Conservation (phyloP, 2,888 invertebrate genomes). For the Diogma glabrata region DNA sequence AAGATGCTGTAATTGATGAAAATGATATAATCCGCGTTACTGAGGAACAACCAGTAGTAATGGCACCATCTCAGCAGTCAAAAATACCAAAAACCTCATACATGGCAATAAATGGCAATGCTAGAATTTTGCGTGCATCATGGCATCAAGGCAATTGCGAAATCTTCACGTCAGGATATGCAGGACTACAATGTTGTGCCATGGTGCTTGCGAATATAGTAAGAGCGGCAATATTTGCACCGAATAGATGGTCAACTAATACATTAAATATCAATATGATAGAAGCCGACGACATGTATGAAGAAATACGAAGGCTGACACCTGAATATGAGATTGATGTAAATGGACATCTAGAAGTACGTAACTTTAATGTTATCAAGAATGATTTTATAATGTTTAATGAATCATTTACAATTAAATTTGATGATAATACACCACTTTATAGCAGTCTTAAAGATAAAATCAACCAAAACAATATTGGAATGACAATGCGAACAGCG, state of each 20-base stretch:
- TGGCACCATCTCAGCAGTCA: no score
- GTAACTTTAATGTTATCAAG: constrained; percentile 13
- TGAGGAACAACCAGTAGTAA: no score
- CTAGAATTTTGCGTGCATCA: constrained; percentile 22
- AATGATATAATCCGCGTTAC: not conserved
- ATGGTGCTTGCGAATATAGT: constrained; percentile 21
- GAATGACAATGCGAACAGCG: constrained; percentile 7
- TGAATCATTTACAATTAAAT: constrained; percentile 11
- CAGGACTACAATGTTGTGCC: constrained; percentile 22
- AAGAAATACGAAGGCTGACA: constrained; percentile 8
- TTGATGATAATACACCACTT: constrained; percentile 12
- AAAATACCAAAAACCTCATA: no score
- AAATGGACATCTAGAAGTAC: constrained; percentile 13
- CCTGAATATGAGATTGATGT: no score
- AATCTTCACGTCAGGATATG: constrained; percentile 20
- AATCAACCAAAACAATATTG: constrained; percentile 7
- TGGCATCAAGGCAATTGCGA: constrained; percentile 23
- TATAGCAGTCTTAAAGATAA: constrained; percentile 11
- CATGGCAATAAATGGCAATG: constrained; percentile 1
- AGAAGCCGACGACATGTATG: constrained; percentile 17
- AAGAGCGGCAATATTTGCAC: constrained; percentile 13
- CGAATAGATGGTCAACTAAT: constrained; percentile 17
- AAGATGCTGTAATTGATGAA: not conserved
- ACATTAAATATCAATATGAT: constrained; percentile 19
- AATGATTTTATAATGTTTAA: constrained; percentile 11